These are phyloP conservation scores for Drosophila eohydei DNA, from an alignment of 2,888 invertebrate genomes.

Conservation along the genomic window DNA sequence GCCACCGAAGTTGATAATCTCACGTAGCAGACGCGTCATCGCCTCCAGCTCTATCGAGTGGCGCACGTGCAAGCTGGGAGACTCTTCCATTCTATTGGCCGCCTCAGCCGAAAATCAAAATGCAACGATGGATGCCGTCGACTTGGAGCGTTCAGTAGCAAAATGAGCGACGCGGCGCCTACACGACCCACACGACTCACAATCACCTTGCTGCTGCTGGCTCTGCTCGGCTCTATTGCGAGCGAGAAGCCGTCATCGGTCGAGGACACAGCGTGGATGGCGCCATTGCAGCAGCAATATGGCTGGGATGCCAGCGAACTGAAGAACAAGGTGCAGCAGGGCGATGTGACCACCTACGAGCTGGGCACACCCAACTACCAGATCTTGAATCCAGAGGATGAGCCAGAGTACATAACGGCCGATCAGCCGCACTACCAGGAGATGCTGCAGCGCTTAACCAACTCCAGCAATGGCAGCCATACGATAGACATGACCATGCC, in stretches of 20 bases:
- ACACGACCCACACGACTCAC: constrained; percentile 37
- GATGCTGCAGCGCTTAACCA: constrained; percentile 60
- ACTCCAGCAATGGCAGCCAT: constrained; percentile 31
- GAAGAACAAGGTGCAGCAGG: constrained; percentile 70
- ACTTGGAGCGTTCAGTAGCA: constrained; percentile 56
- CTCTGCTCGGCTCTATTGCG: constrained; percentile 12
- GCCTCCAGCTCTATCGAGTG: constrained; percentile 14
- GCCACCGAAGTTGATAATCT: constrained; percentile 52
- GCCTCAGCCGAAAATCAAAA: constrained; percentile 10
- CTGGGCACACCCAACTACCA: constrained; percentile 75
- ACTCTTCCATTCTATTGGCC: constrained; percentile 50
- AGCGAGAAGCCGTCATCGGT: constrained; percentile 6
- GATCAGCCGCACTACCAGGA: constrained; percentile 77
- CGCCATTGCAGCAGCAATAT: constrained; percentile 37
- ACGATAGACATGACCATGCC: constrained; percentile 60
- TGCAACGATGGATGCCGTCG: constrained; percentile 37
- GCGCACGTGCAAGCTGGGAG: constrained; percentile 30
- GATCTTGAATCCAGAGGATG: constrained; percentile 77
- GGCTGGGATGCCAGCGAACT: constrained; percentile 56
- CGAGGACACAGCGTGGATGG: constrained; percentile 43
- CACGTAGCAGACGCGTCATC: constrained; percentile 50
- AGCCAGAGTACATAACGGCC: constrained; percentile 77
- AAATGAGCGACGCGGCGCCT: constrained; percentile 56
- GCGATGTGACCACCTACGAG: constrained; percentile 77
- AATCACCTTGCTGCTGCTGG: not conserved